phyloP scores from a whole-genome alignment of 1,140 invertebrate genomes.

The Chelonus insularis region DNA sequence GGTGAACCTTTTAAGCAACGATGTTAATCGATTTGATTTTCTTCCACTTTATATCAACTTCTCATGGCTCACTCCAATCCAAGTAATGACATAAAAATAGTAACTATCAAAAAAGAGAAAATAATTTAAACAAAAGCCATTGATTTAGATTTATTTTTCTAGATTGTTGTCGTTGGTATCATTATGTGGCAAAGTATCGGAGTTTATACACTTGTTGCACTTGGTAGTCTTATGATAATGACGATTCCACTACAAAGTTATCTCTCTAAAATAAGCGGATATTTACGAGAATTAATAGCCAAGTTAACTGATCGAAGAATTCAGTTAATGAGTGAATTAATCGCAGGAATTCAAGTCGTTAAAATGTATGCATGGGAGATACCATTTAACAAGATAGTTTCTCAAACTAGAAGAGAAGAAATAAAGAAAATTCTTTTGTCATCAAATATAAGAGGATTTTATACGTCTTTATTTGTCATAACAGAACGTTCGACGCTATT shows the following conservation, averaged over 20 bases:
- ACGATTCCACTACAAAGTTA: slow-evolving; percentile 71
- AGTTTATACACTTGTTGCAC: slow-evolving; percentile 71
- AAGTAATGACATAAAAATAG: too few species aligned
- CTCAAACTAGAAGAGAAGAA: slow-evolving; percentile 64
- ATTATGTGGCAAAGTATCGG: slow-evolving; percentile 74
- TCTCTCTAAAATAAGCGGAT: slow-evolving; percentile 61
- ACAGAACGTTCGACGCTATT: slow-evolving; percentile 75
- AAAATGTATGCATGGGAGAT: slow-evolving; percentile 84
- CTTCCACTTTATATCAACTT: too few species aligned
- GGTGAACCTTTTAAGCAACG: too few species aligned
- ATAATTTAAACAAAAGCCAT: too few species aligned
- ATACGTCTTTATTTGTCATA: slow-evolving; percentile 71
- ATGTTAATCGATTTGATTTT: too few species aligned
- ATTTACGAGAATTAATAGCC: slow-evolving; percentile 64
- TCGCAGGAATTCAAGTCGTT: slow-evolving; percentile 73
- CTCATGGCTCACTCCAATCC: too few species aligned
- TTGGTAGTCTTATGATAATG: slow-evolving; percentile 64
- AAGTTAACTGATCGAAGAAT: slow-evolving; percentile 72
- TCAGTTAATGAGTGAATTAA: slow-evolving; percentile 79
- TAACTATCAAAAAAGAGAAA: too few species aligned
- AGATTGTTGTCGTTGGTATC: slow-evolving; percentile 57
- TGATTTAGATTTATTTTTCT: too few species aligned
- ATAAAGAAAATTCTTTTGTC: slow-evolving; percentile 69
- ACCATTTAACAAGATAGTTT: slow-evolving; percentile 66
- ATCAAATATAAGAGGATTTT: slow-evolving; percentile 72